Base-by-base conservation (phyloP, 2,113 vertebrate genomes). In the Hydropotes inermis region DNA sequence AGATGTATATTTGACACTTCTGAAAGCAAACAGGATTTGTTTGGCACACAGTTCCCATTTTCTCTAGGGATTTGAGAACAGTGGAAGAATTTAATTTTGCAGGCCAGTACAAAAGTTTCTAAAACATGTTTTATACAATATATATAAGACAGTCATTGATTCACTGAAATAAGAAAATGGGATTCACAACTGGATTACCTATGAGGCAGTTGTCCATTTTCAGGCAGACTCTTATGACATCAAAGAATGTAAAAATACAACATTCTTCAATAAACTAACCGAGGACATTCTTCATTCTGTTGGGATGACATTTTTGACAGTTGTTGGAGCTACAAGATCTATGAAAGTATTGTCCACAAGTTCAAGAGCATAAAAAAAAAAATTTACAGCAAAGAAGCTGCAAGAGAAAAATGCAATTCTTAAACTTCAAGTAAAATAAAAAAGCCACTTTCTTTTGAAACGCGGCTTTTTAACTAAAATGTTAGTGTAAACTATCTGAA, bases 51-150 rank as follows among this genome's bases (percentile, higher is more conserved):
- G 6, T 93, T 74, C 92, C 33, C 76, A 10, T 96, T 95, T 92
- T 97, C 92, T 96, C 74, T 58, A 84, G 86, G 91, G 83, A 97
- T 39, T 95, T 97, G 52, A 91, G 21, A 96, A 94, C 1, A 33
- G 43, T 39, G 84, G 79, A 96, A 54, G 13, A 98, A 97, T 97
- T 98, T 98, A 91, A 98, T 97, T 98, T 95, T 67, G 36, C 52
- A 92, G 23, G 28, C 9, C 5, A 12, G n/a, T 55, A 93, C 84
- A 85, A 90, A 0, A 1, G 14, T 94, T 98, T 97, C 78, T 95
- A 55, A 96, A 93, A 23, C 96, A 92, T 82, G 15, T 92, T 96
- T 97, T 70, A 50, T 89, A 54, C 8, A 39, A 43, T 58, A 30
- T 92, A 93, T 92, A 57, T 58, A 97, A 86, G 25, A 30, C 88